Conservation (phyloP, 2,888 invertebrate genomes). For the Automeris io region DNA sequence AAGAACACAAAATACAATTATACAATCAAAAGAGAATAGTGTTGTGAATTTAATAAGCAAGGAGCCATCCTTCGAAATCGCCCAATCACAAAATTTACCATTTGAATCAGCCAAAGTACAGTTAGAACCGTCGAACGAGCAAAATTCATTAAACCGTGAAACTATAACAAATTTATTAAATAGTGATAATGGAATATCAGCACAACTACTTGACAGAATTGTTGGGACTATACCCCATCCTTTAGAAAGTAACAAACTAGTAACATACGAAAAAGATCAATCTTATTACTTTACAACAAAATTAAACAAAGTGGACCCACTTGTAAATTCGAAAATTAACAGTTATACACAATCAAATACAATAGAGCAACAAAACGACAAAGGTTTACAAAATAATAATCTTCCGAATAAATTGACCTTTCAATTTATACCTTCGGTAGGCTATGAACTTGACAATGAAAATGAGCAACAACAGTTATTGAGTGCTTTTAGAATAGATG, state of each 20-base stretch:
- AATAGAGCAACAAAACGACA: conserved; percentile 17
- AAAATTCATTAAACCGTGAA: conserved; percentile 38
- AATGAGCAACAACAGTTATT: conserved; percentile 52
- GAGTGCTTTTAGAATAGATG: conserved; percentile 47
- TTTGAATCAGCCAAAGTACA: conserved; percentile 38
- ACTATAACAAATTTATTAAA: conserved; percentile 38
- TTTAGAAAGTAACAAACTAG: conserved; percentile 47
- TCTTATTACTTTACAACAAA: conserved; percentile 59
- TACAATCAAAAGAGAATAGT: conserved; percentile 11
- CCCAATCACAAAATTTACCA: conserved; percentile 42
- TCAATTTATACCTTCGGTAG: conserved; percentile 56
- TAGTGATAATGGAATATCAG: conserved; percentile 51
- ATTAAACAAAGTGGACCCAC: conserved; percentile 31
- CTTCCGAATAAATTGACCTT: conserved; percentile 35
- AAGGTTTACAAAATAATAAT: conserved; percentile 20
- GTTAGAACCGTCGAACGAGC: conserved; percentile 30
- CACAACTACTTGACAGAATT: conserved; percentile 60
- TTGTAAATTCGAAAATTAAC: conserved; percentile 22
- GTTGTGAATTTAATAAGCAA: conserved; percentile 23
- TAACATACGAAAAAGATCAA: conserved; percentile 62
- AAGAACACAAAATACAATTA: conserved; percentile 11
- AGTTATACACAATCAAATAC: conserved; percentile 17
- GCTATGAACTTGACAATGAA: conserved; percentile 53
- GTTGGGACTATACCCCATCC: conserved; percentile 62
- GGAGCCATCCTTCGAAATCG: conserved; percentile 42